Evolutionary conservation across 2,797 vertebrate species (phyloP), one percentile per base, ranked within the genome.

Genomic region (Crenichthys baileyi): DNA sequence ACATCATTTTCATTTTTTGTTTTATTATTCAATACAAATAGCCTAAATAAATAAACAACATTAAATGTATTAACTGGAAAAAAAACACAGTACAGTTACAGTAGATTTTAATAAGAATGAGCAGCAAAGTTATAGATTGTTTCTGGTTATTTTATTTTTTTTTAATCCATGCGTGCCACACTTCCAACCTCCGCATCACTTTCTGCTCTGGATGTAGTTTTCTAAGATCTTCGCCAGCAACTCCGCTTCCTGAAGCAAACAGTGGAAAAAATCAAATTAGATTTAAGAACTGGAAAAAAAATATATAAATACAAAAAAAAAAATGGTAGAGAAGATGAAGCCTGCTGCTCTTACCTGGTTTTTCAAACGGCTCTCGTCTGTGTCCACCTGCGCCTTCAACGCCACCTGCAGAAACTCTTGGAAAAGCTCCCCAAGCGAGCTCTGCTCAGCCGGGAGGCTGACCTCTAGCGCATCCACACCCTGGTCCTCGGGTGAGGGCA

Each of bases 381-480:
- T 93, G 55, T 95, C 89, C 78, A 95, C 65, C 74, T 96, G 94
- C 58, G 94, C 94, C 46, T 95, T 94, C 79, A 96, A 79, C 58
- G 96, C 95, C 80, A 94, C 92, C 83, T 94, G 94, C 79, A 97
- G 91, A 82, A 97, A 93, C 87, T 97, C 94, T 0, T 95, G 94
- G 76, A 97, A 94, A 77, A 96, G 93, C 78, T 95, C 93, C 70
- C 77, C 82, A 75, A 86, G 76, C 82, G 93, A 92, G 83, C 89
- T 85, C 24, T 93, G 92, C 12, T 93, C 92, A 24, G 89, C 93
- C 0, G 93, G 90, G 0, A 94, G 86, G 26, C 73, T 80, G 51
- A 87, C 1, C 0, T 94, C 91, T 80, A 90, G 82, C 0, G 86
- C 85, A n/a, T 83, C 93, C 11, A 80, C 13, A 0, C 85, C 90